Percentiles rank a stretch among this genome's conserved stretches.
Conservation (phyloP, 2,797 vertebrate species). For the Enteromius fasciolatus region DNA sequence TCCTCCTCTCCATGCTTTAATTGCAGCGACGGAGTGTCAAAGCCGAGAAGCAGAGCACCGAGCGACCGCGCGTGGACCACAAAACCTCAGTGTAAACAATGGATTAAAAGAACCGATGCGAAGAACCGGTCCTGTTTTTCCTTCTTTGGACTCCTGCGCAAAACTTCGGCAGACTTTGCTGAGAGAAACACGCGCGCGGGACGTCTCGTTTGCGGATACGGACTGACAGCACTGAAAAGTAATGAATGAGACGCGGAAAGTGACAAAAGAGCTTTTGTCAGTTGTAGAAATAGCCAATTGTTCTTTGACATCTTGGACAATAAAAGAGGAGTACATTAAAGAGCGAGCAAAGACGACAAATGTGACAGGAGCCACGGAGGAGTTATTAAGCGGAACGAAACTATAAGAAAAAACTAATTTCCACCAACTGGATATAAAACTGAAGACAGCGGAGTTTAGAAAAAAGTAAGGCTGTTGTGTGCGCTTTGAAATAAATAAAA, state of each 20-base stretch:
- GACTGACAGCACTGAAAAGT: conserved; percentile 39
- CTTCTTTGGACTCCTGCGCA: conserved; percentile 49
- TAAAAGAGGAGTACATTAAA: conserved; percentile 44
- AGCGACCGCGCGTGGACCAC: conserved; percentile 57
- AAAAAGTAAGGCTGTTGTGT: conserved; percentile 68
- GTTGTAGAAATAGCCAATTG: conserved; percentile 34
- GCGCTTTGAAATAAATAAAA: conserved; percentile 15
- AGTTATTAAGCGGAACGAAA: conserved; percentile 72
- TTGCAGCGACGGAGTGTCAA: conserved; percentile 73
- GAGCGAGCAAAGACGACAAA: conserved; percentile 72
- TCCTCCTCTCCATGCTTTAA: conserved; percentile 75
- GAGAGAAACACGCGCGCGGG: conserved; percentile 2
- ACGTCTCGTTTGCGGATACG: conserved; percentile 25
- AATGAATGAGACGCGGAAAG: conserved; percentile 48
- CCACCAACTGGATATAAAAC: conserved; percentile 83
- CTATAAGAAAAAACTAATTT: conserved; percentile 77
- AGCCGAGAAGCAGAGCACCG: conserved; percentile 70
- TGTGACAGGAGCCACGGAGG: conserved; percentile 79
- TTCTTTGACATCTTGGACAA: conserved; percentile 53
- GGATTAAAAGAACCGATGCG: conserved; percentile 54
- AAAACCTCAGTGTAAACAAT: conserved; percentile 62
- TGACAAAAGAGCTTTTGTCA: conserved; percentile 42
- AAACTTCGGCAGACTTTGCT: conserved; percentile 51
- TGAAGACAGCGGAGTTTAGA: conserved; percentile 31
- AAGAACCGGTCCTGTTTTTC: conserved; percentile 40